Evolutionary conservation across 2,113 vertebrate species (phyloP).

Genomic region (Regulus satrapa): DNA sequence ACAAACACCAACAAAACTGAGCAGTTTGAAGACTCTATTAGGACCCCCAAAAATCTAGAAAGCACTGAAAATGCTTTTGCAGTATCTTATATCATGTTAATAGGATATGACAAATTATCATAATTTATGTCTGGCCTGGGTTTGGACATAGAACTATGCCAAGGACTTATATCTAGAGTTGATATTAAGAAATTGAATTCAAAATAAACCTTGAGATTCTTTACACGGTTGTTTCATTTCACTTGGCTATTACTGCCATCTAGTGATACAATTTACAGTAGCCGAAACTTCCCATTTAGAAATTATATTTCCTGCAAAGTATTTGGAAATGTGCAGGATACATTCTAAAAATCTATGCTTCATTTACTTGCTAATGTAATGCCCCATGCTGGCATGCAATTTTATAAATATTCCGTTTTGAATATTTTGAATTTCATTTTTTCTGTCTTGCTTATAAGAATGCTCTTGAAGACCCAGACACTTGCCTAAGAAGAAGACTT

Average conservation of each 20-base stretch:
- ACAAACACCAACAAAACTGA: neutral
- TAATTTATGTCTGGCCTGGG: neutral
- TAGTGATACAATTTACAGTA: neutral
- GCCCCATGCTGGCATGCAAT: neutral
- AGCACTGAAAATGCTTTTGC: neutral
- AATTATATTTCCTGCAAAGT: neutral
- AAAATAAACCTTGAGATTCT: neutral
- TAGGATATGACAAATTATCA: neutral
- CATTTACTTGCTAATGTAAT: neutral
- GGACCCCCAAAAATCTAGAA: neutral
- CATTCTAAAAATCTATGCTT: neutral
- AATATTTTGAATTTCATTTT: too few species aligned
- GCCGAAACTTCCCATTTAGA: neutral
- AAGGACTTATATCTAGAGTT: neutral
- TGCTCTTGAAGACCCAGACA: neutral
- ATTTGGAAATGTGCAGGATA: neutral
- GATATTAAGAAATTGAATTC: neutral
- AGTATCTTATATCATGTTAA: neutral
- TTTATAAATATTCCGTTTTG: neutral
- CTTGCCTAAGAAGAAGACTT: neutral
- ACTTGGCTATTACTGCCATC: slow-evolving; percentile 55
- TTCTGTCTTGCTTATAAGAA: neutral
- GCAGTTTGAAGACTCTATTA: neutral
- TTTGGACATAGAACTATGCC: neutral
- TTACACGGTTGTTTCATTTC: neutral